Evolutionary conservation across 2,888 invertebrate genomes (phyloP), one percentile per base, ranked within the genome.

Genomic region (Drosophila meridiana): DNA sequence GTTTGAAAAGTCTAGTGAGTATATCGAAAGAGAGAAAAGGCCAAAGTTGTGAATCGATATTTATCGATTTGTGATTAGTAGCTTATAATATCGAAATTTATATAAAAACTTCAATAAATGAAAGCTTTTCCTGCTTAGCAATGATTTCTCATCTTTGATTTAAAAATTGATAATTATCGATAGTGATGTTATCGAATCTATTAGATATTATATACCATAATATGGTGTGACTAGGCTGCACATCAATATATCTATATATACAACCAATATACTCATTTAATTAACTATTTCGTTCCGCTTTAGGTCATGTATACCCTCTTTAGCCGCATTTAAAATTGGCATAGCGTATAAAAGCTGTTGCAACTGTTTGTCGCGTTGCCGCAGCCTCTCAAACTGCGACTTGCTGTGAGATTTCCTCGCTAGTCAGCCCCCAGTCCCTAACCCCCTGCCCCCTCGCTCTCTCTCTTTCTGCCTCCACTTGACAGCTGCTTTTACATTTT

Each of bases 401-500:
- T 14, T 30, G 36, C 48, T 14, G 28, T 68, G 71, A 34, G 30
- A 30, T 36, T 34, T 65, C 43, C 32, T 38, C 20, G 28, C 32
- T 13, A 34, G 32, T 34, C 13, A 6, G 28, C 11, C 34, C 38
- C 6, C 28, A 36, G 3, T 28, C 28, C 0, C 20, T 20, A 20
- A 20, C 20, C 11, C 6, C 6, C 34, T 13, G n/a, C 30, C 34
- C 20, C 3, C 50, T 34, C n/a, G n/a, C 30, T 20, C 20, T 5
- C 50, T 34, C n/a, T 3, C 30, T 4, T 3, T 8, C 32, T 9
- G 8, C 13, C 42, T 36, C 50, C 45, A 43, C 40, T 36, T 52
- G 48, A 62, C 69, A 62, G 64, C 50, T 74, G 74, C 78, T 79
- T 87, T 87, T 76, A 82, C 79, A 89, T 87, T 89, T 87, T 82